phyloP scores from a whole-genome alignment of 2,888 invertebrate species.

The Drosophila kuntzei region DNA sequence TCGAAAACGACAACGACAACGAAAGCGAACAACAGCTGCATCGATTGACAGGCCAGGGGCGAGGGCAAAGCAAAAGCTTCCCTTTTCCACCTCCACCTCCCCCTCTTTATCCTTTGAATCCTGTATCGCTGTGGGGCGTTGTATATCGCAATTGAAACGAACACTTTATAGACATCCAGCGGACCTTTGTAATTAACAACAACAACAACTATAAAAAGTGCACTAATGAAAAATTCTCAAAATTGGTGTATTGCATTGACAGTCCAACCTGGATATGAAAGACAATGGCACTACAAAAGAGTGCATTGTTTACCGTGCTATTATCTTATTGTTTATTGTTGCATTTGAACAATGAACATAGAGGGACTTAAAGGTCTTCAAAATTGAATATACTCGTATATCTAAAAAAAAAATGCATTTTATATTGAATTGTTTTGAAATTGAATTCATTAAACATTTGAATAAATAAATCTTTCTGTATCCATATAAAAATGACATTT shows the following conservation, averaged over 20 bases:
- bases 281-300: background rate
- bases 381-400: background rate
- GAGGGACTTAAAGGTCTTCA: background rate
- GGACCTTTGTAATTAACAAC: slow-evolving; percentile 56
- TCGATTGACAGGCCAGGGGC: slow-evolving; percentile 53
- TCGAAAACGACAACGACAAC: slow-evolving; percentile 59
- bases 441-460: background rate
- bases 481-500: background rate
- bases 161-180: slow-evolving; percentile 50
- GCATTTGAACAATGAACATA: slow-evolving; percentile 1
- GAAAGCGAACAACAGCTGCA: slow-evolving; percentile 67
- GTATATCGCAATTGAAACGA: slow-evolving; percentile 54
- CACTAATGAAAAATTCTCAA: slow-evolving; percentile 68
- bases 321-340: slow-evolving; percentile 3
- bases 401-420: background rate
- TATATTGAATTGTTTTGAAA: background rate
- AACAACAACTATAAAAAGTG: slow-evolving; percentile 36
- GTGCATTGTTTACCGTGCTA: slow-evolving; percentile 1
- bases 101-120: background rate
- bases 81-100: background rate
- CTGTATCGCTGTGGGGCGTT: slow-evolving; percentile 5
- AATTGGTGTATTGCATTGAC: slow-evolving; percentile 31
- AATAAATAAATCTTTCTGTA: background rate
- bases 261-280: slow-evolving; percentile 12
- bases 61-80: background rate